Percentiles rank a stretch among this genome's conserved stretches.
Evolutionary conservation across 2,888 invertebrate species (phyloP).

Genomic region (Chrysotoxum bicinctum): DNA sequence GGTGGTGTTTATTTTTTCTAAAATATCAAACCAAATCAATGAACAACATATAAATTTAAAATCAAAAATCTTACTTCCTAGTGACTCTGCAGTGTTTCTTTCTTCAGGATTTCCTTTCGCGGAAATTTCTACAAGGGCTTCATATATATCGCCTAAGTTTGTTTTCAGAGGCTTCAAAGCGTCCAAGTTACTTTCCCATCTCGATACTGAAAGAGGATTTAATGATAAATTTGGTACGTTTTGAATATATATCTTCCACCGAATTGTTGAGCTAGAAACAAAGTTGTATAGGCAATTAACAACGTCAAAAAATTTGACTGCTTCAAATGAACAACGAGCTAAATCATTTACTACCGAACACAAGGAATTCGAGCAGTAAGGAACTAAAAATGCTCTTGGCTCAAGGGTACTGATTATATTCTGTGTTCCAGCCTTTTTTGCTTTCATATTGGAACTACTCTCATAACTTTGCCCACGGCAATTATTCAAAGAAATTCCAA

Average conservation of each 20-base stretch:
- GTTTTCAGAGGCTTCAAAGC: constrained; percentile 22
- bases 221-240: constrained; percentile 3
- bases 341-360: constrained; percentile 45
- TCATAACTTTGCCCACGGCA: not conserved
- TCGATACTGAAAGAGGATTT: not conserved
- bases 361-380: constrained; percentile 17
- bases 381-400: not conserved
- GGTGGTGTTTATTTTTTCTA: constrained; percentile 22
- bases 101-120: not conserved
- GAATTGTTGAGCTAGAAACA: not conserved
- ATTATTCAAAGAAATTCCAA: not conserved
- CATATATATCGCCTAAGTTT: constrained; percentile 18
- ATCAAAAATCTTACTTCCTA: constrained; percentile 35
- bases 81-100: constrained; percentile 12
- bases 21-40: constrained; percentile 40
- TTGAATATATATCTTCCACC: not conserved
- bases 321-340: constrained; percentile 27
- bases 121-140: constrained; percentile 24
- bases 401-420: not conserved
- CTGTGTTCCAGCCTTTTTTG: not conserved
- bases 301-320: constrained; percentile 38
- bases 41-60: constrained; percentile 31
- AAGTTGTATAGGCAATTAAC: constrained; percentile 4
- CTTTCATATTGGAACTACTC: not conserved
- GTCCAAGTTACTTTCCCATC: not conserved